Evolutionary conservation across 2,113 vertebrate genomes (phyloP), one percentile per base, ranked within the genome.

Genomic region (Peromyscus maniculatus): DNA sequence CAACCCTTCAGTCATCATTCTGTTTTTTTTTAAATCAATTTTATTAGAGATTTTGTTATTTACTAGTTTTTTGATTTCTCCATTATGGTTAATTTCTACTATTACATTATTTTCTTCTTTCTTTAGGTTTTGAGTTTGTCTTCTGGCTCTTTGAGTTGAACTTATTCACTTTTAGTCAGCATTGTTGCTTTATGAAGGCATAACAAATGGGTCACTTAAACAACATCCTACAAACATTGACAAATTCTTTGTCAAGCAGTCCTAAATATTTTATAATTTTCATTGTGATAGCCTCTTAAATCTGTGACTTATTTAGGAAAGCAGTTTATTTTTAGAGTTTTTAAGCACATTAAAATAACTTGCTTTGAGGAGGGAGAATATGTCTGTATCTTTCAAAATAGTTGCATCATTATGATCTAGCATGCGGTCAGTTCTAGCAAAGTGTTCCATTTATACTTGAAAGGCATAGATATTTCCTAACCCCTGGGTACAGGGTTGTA

Each of bases 191-290:
- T 67, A 84, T 22, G 89, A 94, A 89, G 46, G 5, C 9, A 36
- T 91, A 77, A 55, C 28, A 87, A 87, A 82, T 91, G 12, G 33
- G 24, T 49, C 13, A 28, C 43, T 82, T 88, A 8, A 93, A 52
- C 5, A 80, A 10, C 64, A 62, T 59, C 15, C 64, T 91, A 64
- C 0, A 90, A 72, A 87, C 92, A 66, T 22, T 74, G 74, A 66
- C 84, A 43, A 77, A 49, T 57, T 94, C 57, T 91, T 95, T 89
- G 71, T 78, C n/a, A 55, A 43, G 33, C 8, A 91, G 52, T 82
- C 86, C 46, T 21, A 91, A 36, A 83, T 83, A 95, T 43, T 91
- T 80, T 87, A 24, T 91, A 84, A 93, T 94, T 97, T 80, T n/a
- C 46, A 89, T 2, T 92, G 43, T 82, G 77, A 77, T 59, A 88